Evolutionary conservation across 2,888 invertebrate species (phyloP).

Genomic region (Tanypteryx hageni): DNA sequence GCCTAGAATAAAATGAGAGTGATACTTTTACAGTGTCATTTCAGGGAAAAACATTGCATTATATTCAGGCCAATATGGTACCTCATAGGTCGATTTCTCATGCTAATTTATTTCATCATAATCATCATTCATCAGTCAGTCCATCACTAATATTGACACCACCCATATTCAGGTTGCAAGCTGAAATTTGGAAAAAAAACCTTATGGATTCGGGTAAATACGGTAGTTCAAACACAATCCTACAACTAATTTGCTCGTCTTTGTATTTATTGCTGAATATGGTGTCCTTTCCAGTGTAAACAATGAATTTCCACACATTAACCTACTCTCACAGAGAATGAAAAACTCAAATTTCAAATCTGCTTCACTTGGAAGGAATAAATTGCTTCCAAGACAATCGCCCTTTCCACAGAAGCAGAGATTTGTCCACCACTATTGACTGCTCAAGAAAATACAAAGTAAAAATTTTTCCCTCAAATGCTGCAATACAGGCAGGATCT

Average conservation of each 20-base stretch:
- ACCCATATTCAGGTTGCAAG: too few species aligned
- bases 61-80: too few species aligned
- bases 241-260: background rate
- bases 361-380: background rate
- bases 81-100: too few species aligned
- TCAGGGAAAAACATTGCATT: too few species aligned
- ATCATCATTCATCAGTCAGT: too few species aligned
- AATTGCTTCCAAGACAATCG: background rate
- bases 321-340: background rate
- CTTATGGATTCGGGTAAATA: too few species aligned
- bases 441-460: background rate
- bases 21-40: too few species aligned
- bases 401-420: background rate
- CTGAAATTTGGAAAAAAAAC: too few species aligned
- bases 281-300: background rate
- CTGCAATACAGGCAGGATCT: background rate
- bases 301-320: background rate
- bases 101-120: too few species aligned
- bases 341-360: background rate
- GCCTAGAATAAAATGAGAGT: too few species aligned
- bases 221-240: background rate
- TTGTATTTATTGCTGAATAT: background rate
- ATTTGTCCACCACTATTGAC: background rate
- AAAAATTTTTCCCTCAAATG: background rate
- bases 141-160: too few species aligned